Evolutionary conservation across 2,888 invertebrate genomes (phyloP).

Genomic region (Palloptera scutellata): DNA sequence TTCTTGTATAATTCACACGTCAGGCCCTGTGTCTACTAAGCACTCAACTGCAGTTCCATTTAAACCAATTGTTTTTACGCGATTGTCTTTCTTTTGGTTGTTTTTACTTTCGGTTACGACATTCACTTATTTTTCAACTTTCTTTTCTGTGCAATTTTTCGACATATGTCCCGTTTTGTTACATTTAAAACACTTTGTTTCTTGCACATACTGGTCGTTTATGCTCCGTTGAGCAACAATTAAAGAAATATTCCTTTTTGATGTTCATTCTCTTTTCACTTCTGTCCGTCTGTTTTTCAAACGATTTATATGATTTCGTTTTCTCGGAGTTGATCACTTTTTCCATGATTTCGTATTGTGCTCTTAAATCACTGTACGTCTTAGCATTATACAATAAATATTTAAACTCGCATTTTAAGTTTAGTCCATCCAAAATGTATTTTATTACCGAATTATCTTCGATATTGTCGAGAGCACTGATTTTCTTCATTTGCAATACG

Average conservation of each 20-base stretch:
- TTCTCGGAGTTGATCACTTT: slow-evolving; percentile 19
- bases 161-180: slow-evolving; percentile 9
- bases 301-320: slow-evolving; percentile 24
- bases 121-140: slow-evolving; percentile 1
- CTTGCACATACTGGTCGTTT: slow-evolving; percentile 11
- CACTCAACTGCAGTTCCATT: too few species aligned
- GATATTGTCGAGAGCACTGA: too few species aligned
- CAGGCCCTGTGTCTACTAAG: too few species aligned
- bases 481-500: slow-evolving; percentile 30
- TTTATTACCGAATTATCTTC: too few species aligned
- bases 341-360: slow-evolving; percentile 28
- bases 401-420: slow-evolving; percentile 23
- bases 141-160: slow-evolving; percentile 4
- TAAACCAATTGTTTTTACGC: too few species aligned
- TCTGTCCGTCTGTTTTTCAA: slow-evolving; percentile 1
- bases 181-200: slow-evolving; percentile 16
- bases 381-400: slow-evolving; percentile 22
- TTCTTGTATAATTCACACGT: too few species aligned
- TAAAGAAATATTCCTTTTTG: slow-evolving; percentile 13
- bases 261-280: slow-evolving; percentile 2
- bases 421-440: slow-evolving; percentile 31
- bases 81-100: too few species aligned
- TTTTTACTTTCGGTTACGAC: too few species aligned
- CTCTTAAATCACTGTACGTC: slow-evolving; percentile 32
- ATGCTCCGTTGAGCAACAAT: slow-evolving; percentile 19